Percentiles rank a stretch among this genome's conserved stretches.
phyloP scores from a whole-genome alignment of 2,113 vertebrate species.

The Dendrocopos noguchii region DNA sequence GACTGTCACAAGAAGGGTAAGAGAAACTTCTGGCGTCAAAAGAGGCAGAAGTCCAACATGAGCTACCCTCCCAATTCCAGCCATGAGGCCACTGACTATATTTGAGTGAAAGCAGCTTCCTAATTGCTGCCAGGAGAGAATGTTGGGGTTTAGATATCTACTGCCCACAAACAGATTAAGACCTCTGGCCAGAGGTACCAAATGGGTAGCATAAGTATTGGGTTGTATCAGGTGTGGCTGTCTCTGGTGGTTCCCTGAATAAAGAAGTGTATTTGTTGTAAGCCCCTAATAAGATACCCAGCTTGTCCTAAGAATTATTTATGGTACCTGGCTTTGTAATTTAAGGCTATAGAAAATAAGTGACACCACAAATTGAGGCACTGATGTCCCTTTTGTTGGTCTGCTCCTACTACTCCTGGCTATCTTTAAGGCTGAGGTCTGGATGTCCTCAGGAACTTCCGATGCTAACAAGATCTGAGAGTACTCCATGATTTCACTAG shows the following conservation, averaged over 20 bases:
- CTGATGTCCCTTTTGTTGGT: not conserved
- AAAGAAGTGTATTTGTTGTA: not conserved
- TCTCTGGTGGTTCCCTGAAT: not conserved
- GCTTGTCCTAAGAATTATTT: not conserved
- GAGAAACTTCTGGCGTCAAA: not conserved
- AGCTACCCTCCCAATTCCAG: not conserved
- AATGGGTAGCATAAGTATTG: fast-evolving
- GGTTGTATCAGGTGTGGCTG: not conserved
- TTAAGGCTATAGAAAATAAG: not conserved
- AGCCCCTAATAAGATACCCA: not conserved
- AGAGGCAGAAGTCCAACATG: not conserved
- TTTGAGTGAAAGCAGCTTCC: not conserved
- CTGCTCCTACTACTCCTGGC: fast-evolving
- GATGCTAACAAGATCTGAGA: conserved; percentile 3
- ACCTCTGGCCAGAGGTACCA: not conserved
- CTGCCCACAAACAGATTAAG: not conserved
- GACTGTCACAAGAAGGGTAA: not conserved
- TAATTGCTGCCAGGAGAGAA: not conserved
- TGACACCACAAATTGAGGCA: not conserved
- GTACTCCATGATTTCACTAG: not conserved
- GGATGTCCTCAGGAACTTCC: not conserved
- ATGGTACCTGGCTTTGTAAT: not conserved
- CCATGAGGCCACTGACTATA: fast-evolving
- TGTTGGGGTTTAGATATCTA: not conserved
- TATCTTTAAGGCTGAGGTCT: not conserved